Evolutionary conservation across 2,888 invertebrate genomes (phyloP).

Genomic region (Achlya flavicornis): DNA sequence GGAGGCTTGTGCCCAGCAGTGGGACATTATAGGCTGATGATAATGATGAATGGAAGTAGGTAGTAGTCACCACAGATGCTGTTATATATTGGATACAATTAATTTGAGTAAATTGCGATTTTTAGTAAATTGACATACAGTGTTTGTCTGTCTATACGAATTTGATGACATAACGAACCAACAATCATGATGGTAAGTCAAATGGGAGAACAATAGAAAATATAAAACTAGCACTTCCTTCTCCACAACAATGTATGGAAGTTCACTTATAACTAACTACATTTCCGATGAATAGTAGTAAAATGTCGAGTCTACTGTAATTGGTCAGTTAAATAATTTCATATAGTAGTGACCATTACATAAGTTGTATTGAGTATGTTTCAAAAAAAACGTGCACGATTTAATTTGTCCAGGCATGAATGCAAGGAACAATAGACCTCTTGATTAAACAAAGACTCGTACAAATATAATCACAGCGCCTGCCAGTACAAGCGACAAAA

Average conservation of each 20-base stretch:
- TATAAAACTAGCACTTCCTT: constrained; percentile 28
- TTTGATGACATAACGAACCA: constrained; percentile 19
- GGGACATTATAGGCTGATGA: too few species aligned
- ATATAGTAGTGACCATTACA: too few species aligned
- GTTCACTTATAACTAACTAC: constrained; percentile 17
- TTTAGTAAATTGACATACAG: neutral
- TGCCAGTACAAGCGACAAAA: constrained; percentile 4
- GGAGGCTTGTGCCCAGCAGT: too few species aligned
- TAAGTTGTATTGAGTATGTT: too few species aligned
- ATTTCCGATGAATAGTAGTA: constrained; percentile 19
- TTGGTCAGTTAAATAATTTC: too few species aligned
- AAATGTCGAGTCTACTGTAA: neutral
- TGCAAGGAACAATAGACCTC: neutral
- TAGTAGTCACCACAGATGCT: neutral
- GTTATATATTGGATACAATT: neutral
- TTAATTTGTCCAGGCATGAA: neutral
- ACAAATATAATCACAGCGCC: neutral
- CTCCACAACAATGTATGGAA: constrained; percentile 36
- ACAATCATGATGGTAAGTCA: constrained; percentile 28
- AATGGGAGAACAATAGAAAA: constrained; percentile 33
- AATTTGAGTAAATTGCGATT: neutral
- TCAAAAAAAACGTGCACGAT: neutral
- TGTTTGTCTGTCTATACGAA: neutral
- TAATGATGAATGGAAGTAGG: too few species aligned
- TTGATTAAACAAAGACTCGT: constrained; percentile 6